These are phyloP conservation scores for Thera obeliscata DNA, from an alignment of 2,888 invertebrate genomes.

Conservation along the genomic window DNA sequence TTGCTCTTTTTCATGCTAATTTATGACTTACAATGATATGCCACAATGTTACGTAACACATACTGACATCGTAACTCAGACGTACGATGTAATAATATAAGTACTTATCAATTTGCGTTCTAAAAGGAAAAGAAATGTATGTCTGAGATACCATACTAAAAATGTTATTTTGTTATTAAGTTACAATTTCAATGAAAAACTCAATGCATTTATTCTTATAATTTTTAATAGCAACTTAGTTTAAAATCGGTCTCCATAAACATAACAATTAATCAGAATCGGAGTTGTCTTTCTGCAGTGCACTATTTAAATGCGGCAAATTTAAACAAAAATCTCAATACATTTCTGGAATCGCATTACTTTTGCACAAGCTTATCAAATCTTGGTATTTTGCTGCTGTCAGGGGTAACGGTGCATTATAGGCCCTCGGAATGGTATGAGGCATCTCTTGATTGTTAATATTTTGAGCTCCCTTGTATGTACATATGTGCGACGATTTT, in stretches of 20 bases:
- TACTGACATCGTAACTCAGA: conserved; percentile 17
- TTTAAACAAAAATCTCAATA: conserved; percentile 12
- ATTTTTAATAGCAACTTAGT: conserved; percentile 11
- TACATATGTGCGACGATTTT: background rate
- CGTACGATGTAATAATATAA: conserved; percentile 13
- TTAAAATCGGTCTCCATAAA: conserved; percentile 13
- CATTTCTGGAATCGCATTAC: conserved; percentile 22
- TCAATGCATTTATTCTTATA: conserved; percentile 5
- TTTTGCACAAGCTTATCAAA: conserved; percentile 10
- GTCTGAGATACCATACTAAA: background rate
- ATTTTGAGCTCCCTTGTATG: background rate
- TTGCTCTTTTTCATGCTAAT: background rate
- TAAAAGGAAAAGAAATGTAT: background rate
- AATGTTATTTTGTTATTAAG: background rate
- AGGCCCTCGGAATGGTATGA: conserved; percentile 8
- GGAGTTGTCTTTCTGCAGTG: background rate
- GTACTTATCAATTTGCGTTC: background rate
- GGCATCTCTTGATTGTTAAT: conserved; percentile 16
- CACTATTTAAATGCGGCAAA: background rate
- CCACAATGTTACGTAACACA: conserved; percentile 14
- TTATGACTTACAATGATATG: conserved; percentile 8
- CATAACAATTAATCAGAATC: conserved; percentile 9
- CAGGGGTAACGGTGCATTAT: background rate
- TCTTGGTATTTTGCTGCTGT: background rate
- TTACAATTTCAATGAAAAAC: background rate